These are phyloP conservation scores for Bombus waltoni DNA, from an alignment of 1,140 invertebrate species.

Conservation along the genomic window DNA sequence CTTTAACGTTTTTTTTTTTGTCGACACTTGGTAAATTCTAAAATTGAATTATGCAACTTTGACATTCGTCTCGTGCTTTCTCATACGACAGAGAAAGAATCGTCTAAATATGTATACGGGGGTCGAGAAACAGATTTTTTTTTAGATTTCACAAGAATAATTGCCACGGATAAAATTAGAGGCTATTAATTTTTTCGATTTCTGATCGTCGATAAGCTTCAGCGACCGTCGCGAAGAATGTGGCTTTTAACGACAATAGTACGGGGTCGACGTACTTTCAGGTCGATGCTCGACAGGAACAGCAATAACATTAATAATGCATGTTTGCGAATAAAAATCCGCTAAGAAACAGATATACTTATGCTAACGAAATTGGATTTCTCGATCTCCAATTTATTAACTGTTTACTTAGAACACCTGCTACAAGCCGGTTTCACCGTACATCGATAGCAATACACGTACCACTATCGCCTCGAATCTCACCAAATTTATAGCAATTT, in stretches of 20 bases:
- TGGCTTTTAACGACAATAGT: background rate
- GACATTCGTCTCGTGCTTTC: too few species aligned
- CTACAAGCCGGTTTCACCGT: background rate
- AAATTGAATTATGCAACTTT: too few species aligned
- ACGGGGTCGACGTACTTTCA: background rate
- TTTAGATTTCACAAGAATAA: background rate
- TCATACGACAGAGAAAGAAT: too few species aligned
- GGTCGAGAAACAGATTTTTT: background rate
- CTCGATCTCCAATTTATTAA: conserved; percentile 12
- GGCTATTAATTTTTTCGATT: background rate
- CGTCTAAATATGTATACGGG: too few species aligned
- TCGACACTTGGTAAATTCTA: too few species aligned
- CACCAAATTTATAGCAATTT: too few species aligned
- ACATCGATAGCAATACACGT: too few species aligned
- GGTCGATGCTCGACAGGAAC: background rate
- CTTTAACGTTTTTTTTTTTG: too few species aligned
- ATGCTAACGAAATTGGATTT: conserved; percentile 21
- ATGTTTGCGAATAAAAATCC: conserved; percentile 3
- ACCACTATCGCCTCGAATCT: too few species aligned
- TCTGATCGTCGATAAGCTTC: background rate
- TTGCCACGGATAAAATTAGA: background rate
- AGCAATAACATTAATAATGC: conserved; percentile 5
- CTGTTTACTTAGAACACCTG: background rate
- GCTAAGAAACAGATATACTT: background rate
- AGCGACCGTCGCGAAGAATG: too few species aligned